Evolutionary conservation across 2,113 vertebrate genomes (phyloP).

Genomic region (Dicaeum eximium): DNA sequence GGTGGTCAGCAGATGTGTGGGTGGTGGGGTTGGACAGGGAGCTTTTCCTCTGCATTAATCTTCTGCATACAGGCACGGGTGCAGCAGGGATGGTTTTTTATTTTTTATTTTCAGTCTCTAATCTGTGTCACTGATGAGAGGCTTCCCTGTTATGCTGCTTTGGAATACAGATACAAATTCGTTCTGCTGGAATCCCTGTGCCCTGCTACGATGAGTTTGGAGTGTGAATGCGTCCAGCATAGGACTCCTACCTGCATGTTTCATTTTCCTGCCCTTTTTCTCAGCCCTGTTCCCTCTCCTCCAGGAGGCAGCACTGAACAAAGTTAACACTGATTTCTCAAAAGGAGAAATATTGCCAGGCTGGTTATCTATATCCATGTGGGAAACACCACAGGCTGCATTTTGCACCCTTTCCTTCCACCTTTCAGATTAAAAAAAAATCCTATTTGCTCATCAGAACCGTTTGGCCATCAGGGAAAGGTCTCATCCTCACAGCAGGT

Average conservation of each 20-base stretch:
- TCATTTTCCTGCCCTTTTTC: neutral
- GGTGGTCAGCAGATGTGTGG: slow-evolving; percentile 41
- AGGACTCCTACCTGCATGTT: neutral
- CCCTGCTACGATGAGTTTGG: neutral
- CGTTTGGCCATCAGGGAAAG: neutral
- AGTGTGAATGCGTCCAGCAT: neutral
- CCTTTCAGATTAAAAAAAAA: neutral
- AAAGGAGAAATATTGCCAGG: neutral
- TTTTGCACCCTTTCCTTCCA: neutral
- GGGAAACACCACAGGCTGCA: neutral
- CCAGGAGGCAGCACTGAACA: neutral
- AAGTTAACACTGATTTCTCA: neutral
- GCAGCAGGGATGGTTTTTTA: slow-evolving; percentile 9
- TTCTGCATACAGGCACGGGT: neutral
- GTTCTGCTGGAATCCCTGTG: neutral
- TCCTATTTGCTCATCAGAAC: neutral
- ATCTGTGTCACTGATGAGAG: slow-evolving; percentile 3
- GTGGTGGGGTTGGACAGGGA: neutral
- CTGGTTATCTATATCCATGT: neutral
- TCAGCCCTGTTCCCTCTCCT: neutral
- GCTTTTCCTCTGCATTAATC: slow-evolving; percentile 44
- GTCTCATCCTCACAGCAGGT: neutral
- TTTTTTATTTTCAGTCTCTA: neutral
- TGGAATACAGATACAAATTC: neutral
- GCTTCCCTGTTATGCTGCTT: neutral